Evolutionary conservation across 2,113 vertebrate species (phyloP), one percentile per base, ranked within the genome.

Genomic region (Rana temporaria): DNA sequence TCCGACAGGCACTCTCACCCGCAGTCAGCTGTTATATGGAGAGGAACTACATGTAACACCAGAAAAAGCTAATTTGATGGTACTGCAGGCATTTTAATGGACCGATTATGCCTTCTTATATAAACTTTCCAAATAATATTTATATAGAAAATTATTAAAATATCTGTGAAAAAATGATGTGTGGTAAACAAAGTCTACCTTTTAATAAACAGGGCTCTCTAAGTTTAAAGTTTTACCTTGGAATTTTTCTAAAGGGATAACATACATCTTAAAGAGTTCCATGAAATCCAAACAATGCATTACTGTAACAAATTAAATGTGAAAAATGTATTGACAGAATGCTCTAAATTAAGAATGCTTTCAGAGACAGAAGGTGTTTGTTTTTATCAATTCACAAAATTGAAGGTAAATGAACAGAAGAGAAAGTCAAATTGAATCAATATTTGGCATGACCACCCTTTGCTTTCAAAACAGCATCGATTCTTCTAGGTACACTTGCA

Each of bases 1-100:
- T 85, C 84, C 86, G 87, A 80, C 86, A 92, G 91, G 85, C 90
- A 79, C 20, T 81, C 84, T 91, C 86, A 74, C 88, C 87, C 88
- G 90, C 5, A 67, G 85, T 71, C 32, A 88, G 76, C 71, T 86
- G 81, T 22, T 77, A 53, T 24, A 19, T 66, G 62, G 18, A 73
- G 78, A 64, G 19, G 52, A 78, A 60, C 59, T 77, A 70, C 42
- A 60, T 79, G 52, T 81, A 16, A 26, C 18, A 19, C 15, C 65
- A 72, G 48, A 60, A 82, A 84, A 78, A 83, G 74, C 62, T 59
- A 64, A 78, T 15, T 48, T 20, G 52, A 0, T 81, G 76, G 15
- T 5, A 19, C 83, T 89, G 7, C 26, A 57, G 62, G 55, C 19
- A 6, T 69, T 30, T 14, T 57, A 63, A 78, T 62, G 84, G 82